Percentiles rank a stretch among this genome's conserved stretches.
Evolutionary conservation across 2,797 vertebrate species (phyloP).

Genomic region (Lemur catta): DNA sequence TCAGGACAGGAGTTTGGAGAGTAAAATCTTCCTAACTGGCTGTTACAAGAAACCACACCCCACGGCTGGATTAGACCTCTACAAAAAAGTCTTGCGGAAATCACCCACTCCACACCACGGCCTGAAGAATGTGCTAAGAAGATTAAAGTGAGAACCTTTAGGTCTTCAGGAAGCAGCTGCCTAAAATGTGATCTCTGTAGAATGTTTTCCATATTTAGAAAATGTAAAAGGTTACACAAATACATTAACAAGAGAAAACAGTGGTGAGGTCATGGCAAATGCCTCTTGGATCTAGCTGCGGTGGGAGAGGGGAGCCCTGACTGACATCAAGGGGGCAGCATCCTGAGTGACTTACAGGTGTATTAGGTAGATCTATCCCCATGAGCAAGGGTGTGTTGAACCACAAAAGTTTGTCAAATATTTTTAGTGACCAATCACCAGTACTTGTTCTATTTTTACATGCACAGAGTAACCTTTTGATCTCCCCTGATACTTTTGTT

Average conservation of each 20-base stretch:
- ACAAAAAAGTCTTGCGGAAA: not conserved
- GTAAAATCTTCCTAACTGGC: slow-evolving; percentile 23
- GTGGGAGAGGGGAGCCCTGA: not conserved
- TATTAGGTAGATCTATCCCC: not conserved
- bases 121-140: slow-evolving; percentile 59
- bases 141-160: slow-evolving; percentile 52
- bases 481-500: not conserved
- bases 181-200: slow-evolving; percentile 25
- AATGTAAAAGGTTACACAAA: not conserved
- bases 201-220: slow-evolving; percentile 63
- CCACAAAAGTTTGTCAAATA: not conserved
- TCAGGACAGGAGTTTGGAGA: slow-evolving; percentile 20
- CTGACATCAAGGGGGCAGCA: not conserved
- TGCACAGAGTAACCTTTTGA: not conserved
- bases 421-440: not conserved
- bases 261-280: not conserved
- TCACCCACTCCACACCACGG: not conserved
- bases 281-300: not conserved
- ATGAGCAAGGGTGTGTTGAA: not conserved
- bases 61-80: slow-evolving; percentile 17
- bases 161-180: slow-evolving; percentile 40
- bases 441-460: not conserved
- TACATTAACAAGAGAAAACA: not conserved
- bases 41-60: slow-evolving; percentile 49
- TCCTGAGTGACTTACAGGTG: not conserved